Evolutionary conservation across 2,797 vertebrate species (phyloP).

Genomic region (Myotis planiceps): DNA sequence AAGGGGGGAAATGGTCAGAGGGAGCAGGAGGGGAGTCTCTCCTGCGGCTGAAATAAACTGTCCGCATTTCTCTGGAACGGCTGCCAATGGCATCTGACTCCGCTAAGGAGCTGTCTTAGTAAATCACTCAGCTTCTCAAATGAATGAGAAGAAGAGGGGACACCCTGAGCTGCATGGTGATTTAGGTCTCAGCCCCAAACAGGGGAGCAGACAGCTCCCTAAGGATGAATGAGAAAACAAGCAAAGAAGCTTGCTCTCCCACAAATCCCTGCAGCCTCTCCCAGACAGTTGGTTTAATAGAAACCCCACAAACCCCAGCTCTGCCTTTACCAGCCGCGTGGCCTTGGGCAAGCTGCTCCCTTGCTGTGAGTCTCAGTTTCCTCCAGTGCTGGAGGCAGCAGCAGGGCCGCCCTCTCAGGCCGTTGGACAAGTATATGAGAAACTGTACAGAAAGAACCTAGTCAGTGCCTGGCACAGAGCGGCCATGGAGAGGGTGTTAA

Average conservation of each 20-base stretch:
- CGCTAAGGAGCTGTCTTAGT: constrained; percentile 12
- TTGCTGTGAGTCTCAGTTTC: not conserved
- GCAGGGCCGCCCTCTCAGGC: accelerated
- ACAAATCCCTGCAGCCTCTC: not conserved
- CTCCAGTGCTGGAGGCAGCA: not conserved
- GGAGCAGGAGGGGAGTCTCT: not conserved
- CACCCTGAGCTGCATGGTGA: not conserved
- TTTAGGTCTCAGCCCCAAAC: constrained; percentile 12
- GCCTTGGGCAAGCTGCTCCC: not conserved
- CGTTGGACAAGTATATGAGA: not conserved
- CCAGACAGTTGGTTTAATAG: not conserved
- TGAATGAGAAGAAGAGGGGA: not conserved
- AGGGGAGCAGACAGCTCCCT: not conserved
- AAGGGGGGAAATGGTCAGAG: not conserved
- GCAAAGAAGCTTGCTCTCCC: not conserved
- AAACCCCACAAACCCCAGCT: not conserved
- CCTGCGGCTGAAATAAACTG: not conserved
- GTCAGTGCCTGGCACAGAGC: not conserved
- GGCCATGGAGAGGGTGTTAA: not conserved
- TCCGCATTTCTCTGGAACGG: constrained; percentile 19
- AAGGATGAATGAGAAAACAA: not conserved
- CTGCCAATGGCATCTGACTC: not conserved
- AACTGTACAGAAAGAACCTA: not conserved
- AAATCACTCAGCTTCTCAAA: constrained; percentile 54
- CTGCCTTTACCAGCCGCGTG: not conserved